phyloP scores from a whole-genome alignment of 2,888 invertebrate genomes.

The Apamea anceps region DNA sequence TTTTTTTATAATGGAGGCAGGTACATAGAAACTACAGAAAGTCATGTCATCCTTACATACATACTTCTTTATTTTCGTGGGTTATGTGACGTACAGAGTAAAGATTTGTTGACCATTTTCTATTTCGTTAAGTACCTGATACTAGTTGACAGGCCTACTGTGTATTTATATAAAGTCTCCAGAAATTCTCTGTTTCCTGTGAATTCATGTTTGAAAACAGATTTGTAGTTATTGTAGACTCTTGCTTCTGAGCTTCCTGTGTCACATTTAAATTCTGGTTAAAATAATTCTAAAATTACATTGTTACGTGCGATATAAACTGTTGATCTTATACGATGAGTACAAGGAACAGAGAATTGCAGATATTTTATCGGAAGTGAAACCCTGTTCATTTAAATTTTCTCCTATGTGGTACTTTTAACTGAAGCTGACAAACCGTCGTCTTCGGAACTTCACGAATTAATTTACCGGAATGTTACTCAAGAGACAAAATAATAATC shows the following conservation, averaged over 20 bases:
- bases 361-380: background rate
- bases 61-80: no score
- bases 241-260: background rate
- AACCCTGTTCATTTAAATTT: background rate
- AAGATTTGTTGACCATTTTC: no score
- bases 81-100: no score
- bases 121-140: no score
- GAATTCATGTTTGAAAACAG: constrained; percentile 7
- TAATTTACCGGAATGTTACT: background rate
- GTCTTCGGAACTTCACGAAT: background rate
- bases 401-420: background rate
- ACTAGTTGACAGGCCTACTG: no score
- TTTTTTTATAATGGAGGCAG: no score
- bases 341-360: background rate
- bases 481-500: background rate
- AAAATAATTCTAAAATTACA: background rate
- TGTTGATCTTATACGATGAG: background rate
- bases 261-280: background rate
- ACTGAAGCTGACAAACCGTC: background rate
- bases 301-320: background rate
- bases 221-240: constrained; percentile 7
- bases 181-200: constrained; percentile 6
- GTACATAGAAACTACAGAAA: no score
- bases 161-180: constrained; percentile 14
- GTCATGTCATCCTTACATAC: no score